Evolutionary conservation across 2,888 invertebrate genomes (phyloP), one percentile per base, ranked within the genome.

Genomic region (Eupithecia tripunctaria): DNA sequence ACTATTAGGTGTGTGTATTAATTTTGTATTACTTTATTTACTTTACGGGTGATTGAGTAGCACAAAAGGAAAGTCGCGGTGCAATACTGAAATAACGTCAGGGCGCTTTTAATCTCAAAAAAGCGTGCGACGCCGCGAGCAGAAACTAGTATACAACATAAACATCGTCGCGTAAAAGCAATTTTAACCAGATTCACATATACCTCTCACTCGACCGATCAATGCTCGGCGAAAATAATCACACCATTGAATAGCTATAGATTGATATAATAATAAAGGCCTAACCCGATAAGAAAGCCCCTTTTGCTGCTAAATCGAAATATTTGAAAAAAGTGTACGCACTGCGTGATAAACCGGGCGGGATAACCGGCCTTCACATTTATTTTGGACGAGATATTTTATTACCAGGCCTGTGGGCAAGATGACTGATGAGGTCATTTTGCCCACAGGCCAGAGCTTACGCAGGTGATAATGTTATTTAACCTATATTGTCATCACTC

Each of bases 231-330:
- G 29, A 71, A 69, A 71, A 70, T 72, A 75, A 60, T 70, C 14
- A 51, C 70, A 21, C 15, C 63, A 77, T 77, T 76, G 77, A 78
- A 76, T 71, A 77, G 73, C 76, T 78, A 75, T 73, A 76, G 76
- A 76, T 77, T 73, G 79, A 79, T 76, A 77, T 79, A 78, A 80
- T 79, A 78, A 80, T 77, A 80, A 78, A 77, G 79, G 72, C 73
- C 76, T 72, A 74, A 77, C 71, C 75, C 75, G 80, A 80, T 80
- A 80, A 80, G 79, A 81, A 78, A 75, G 72, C 66, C 74, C 75
- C 72, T 68, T 79, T 78, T 76, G 76, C 68, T 62, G 76, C 76
- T 75, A 78, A 79, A 78, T 81, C 79, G 77, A 76, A 78, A 77
- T 81, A 79, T 78, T 77, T 76, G 73, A 72, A 78, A 78, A 77